A percentile compares a stretch with the other conserved stretches of the same genome.
phyloP scores from a whole-genome alignment of 1,140 invertebrate species.

The Neuroterus valhalla region DNA sequence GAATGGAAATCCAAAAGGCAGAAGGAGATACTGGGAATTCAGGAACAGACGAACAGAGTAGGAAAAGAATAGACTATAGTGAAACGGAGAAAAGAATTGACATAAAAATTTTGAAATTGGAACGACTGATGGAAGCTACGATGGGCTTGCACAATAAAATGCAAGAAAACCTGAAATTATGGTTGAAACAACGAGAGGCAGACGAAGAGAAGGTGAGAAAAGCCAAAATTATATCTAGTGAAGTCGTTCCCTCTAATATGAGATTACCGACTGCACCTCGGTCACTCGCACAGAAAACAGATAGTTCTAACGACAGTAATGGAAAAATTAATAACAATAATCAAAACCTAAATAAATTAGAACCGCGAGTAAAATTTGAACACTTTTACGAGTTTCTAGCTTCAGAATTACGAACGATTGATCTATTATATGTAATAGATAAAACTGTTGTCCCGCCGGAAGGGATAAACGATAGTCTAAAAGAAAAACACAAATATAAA shows the following conservation, averaged over 20 bases:
- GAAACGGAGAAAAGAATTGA: not conserved
- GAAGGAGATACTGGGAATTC: not conserved
- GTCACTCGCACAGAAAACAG: no score
- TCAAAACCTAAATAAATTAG: not conserved
- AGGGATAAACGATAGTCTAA: not conserved
- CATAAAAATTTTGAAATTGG: not conserved
- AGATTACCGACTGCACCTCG: no score
- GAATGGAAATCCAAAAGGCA: no score
- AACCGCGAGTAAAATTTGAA: constrained; percentile 23
- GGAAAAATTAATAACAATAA: not conserved
- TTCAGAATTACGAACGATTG: constrained; percentile 18
- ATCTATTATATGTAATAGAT: constrained; percentile 30
- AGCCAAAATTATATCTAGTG: not conserved
- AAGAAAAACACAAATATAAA: constrained; percentile 33
- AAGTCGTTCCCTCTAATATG: not conserved
- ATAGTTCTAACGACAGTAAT: not conserved
- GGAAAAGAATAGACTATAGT: not conserved
- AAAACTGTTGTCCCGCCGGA: not conserved
- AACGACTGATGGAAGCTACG: not conserved
- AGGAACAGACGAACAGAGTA: not conserved
- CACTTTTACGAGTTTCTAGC: constrained; percentile 34
- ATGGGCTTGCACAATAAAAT: not conserved
- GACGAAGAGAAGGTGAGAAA: not conserved
- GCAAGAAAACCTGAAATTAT: not conserved
- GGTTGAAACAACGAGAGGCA: not conserved